These are phyloP conservation scores for Drosophila busckii DNA, from an alignment of 1,140 invertebrate genomes.

Conservation along the genomic window DNA sequence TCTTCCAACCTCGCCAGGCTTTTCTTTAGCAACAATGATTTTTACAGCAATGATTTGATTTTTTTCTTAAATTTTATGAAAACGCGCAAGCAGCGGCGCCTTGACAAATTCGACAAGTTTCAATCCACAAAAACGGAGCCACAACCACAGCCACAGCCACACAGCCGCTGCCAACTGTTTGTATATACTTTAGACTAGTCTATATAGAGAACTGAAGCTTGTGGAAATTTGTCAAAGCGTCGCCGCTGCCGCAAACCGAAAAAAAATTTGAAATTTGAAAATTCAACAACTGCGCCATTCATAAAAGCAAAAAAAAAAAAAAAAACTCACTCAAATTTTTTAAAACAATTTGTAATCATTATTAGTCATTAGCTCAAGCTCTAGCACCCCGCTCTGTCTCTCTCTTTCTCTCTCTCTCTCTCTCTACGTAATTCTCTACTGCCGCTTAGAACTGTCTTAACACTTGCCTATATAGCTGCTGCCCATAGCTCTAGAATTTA, in stretches of 20 bases:
- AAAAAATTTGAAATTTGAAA: constrained; percentile 31
- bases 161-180: constrained; percentile 24
- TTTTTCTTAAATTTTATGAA: constrained; percentile 74
- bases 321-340: constrained; percentile 15
- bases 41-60: constrained; percentile 78
- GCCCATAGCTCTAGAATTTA: constrained; percentile 3
- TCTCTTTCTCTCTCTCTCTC: constrained; percentile 9
- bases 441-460: no score
- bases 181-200: constrained; percentile 45
- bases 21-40: constrained; percentile 44
- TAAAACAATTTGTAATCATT: constrained; percentile 27
- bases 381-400: constrained; percentile 18
- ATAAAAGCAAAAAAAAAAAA: constrained; percentile 38
- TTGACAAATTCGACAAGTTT: constrained; percentile 74
- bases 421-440: constrained; percentile 1
- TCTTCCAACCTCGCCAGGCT: no score
- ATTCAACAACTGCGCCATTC: constrained; percentile 63
- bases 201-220: constrained; percentile 41
- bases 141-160: constrained; percentile 15
- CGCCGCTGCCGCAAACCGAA: constrained; percentile 58
- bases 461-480: constrained; percentile 10
- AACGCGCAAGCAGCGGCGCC: constrained; percentile 67
- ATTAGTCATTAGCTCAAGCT: constrained; percentile 39
- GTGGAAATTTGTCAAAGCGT: constrained; percentile 76
- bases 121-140: constrained; percentile 26